Evolutionary conservation across 2,113 vertebrate genomes (phyloP).

Genomic region (Daboia siamensis): DNA sequence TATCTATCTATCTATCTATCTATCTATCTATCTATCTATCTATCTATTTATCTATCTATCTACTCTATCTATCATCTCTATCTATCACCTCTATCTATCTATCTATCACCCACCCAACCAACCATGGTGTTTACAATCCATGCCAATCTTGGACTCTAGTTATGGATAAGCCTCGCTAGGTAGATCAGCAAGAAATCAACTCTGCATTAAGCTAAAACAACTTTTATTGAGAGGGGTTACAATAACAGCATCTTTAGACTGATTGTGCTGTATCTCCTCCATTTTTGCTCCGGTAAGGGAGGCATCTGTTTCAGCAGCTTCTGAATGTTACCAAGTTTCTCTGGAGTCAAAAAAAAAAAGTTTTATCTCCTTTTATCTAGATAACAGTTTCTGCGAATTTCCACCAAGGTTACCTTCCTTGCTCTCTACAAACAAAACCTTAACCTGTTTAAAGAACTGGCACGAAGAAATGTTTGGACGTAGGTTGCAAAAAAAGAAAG

Average conservation of each 20-base stretch:
- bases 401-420: not conserved
- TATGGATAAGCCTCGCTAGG: not conserved
- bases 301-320: not conserved
- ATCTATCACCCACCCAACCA: not conserved
- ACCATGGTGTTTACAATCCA: not conserved
- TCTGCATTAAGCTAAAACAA: not conserved
- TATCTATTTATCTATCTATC: no score
- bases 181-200: not conserved
- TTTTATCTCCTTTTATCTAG: not conserved
- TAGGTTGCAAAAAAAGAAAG: no score
- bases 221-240: not conserved
- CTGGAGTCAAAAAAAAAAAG: not conserved
- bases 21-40: no score
- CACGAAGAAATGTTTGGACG: not conserved
- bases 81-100: no score
- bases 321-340: not conserved
- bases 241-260: not conserved
- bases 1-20: no score
- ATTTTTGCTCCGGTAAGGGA: not conserved
- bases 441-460: not conserved
- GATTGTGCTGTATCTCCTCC: not conserved
- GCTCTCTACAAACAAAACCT: not conserved
- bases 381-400: not conserved
- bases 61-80: no score
- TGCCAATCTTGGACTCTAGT: not conserved